Conservation (phyloP, 1,140 invertebrate species). For the Oreohelix idahoensis region DNA sequence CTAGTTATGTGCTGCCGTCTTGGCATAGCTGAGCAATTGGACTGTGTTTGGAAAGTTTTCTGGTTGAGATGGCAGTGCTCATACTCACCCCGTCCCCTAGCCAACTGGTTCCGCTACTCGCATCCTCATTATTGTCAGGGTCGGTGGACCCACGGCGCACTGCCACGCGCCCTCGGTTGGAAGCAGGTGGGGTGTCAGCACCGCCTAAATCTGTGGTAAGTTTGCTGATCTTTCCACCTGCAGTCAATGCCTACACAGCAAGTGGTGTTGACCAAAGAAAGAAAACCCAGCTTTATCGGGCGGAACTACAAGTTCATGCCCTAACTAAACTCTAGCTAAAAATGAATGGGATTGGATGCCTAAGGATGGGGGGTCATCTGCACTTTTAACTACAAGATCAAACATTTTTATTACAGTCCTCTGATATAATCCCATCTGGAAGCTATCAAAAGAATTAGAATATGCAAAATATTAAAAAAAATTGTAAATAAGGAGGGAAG, state of each 20-base stretch:
- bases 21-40: neutral
- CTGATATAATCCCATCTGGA: no score
- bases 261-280: slow-evolving; percentile 31
- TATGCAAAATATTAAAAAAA: neutral
- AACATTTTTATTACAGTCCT: no score
- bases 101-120: slow-evolving; percentile 73
- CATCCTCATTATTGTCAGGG: slow-evolving; percentile 75
- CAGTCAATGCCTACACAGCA: slow-evolving; percentile 32
- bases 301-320: neutral
- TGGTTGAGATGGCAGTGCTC: slow-evolving; percentile 42
- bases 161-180: slow-evolving; percentile 31
- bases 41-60: neutral
- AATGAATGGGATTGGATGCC: neutral
- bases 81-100: slow-evolving; percentile 70
- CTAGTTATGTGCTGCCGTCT: neutral
- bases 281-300: slow-evolving; percentile 30
- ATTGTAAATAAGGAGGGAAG: neutral
- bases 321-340: neutral
- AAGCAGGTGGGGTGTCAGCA: slow-evolving; percentile 33
- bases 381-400: no score
- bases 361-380: no score
- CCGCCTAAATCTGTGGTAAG: slow-evolving; percentile 34
- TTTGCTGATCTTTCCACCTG: slow-evolving; percentile 40
- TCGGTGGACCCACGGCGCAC: slow-evolving; percentile 17
- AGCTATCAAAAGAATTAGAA: neutral